Percentiles rank a stretch among this genome's conserved stretches.
Conservation (phyloP, 53 echinoderm and acorn worm genomes). For the Actinopyga echinites region DNA sequence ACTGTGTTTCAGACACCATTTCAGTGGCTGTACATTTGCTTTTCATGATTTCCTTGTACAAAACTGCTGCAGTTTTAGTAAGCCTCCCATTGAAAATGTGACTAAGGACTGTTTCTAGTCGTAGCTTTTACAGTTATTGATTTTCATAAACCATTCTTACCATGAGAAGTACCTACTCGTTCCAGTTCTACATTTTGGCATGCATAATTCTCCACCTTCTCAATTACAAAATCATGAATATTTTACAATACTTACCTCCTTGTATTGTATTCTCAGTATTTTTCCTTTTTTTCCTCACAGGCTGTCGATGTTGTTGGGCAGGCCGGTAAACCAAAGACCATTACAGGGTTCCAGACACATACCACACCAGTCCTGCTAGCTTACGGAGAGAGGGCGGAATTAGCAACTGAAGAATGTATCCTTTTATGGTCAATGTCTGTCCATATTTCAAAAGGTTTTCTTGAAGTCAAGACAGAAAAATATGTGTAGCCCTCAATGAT, state of each 20-base stretch:
- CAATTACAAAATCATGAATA: not conserved
- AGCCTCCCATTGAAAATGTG: too few species aligned
- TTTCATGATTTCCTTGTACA: too few species aligned
- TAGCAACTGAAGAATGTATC: constrained; percentile 99
- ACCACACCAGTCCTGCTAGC: constrained; percentile 93
- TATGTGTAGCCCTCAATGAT: too few species aligned
- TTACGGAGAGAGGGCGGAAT: constrained; percentile 88
- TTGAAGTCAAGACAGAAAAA: too few species aligned
- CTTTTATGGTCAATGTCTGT: constrained; percentile 46
- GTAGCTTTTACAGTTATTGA: too few species aligned
- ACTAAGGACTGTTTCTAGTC: too few species aligned
- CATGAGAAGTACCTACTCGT: too few species aligned
- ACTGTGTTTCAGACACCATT: too few species aligned
- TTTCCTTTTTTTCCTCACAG: constrained; percentile 38
- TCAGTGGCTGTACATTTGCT: too few species aligned
- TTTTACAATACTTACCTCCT: not conserved
- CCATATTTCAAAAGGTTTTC: not conserved
- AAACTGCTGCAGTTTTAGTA: too few species aligned
- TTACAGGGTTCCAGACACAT: constrained; percentile 98
- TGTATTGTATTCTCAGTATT: not conserved
- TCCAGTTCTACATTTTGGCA: not conserved
- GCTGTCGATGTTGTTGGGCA: constrained; percentile 98
- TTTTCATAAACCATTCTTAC: too few species aligned
- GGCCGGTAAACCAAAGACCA: constrained; percentile 96
- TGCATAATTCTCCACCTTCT: not conserved